These are phyloP conservation scores for Ictidomys tridecemlineatus DNA, from an alignment of 2,113 vertebrate species.

Conservation along the genomic window DNA sequence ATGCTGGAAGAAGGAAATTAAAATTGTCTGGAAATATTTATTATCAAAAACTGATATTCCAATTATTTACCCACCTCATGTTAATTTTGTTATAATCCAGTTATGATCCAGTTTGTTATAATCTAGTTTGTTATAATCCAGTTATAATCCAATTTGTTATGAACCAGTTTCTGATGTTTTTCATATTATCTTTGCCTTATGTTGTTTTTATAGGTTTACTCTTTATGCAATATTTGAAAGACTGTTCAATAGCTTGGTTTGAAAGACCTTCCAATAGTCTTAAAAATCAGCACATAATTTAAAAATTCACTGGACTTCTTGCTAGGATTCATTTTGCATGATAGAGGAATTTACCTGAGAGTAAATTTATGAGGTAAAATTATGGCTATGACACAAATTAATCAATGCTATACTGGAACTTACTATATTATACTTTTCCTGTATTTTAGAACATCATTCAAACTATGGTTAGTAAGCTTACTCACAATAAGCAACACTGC, in stretches of 20 bases:
- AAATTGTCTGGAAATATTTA: slow-evolving; percentile 47
- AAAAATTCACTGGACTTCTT: neutral
- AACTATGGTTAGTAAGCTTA: neutral
- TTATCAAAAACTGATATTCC: slow-evolving; percentile 4
- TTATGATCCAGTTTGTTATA: neutral
- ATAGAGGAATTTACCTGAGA: neutral
- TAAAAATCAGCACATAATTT: slow-evolving; percentile 35
- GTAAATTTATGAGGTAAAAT: neutral
- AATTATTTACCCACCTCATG: neutral
- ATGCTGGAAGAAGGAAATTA: neutral
- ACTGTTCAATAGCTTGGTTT: neutral
- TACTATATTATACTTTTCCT: neutral
- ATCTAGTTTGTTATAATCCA: neutral
- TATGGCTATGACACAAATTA: neutral
- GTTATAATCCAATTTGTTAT: neutral
- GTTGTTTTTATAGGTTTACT: slow-evolving; percentile 14
- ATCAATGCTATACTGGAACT: neutral
- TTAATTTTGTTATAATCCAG: neutral
- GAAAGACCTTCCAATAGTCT: slow-evolving; percentile 13
- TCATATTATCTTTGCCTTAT: neutral
- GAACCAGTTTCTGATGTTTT: neutral
- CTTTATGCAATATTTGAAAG: neutral
- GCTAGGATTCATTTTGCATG: neutral
- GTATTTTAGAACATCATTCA: neutral
- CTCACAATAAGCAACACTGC: neutral